Percentiles rank a stretch among this genome's conserved stretches.
phyloP scores from a whole-genome alignment of 2,888 invertebrate genomes.

The Hofmannophila pseudospretella region DNA sequence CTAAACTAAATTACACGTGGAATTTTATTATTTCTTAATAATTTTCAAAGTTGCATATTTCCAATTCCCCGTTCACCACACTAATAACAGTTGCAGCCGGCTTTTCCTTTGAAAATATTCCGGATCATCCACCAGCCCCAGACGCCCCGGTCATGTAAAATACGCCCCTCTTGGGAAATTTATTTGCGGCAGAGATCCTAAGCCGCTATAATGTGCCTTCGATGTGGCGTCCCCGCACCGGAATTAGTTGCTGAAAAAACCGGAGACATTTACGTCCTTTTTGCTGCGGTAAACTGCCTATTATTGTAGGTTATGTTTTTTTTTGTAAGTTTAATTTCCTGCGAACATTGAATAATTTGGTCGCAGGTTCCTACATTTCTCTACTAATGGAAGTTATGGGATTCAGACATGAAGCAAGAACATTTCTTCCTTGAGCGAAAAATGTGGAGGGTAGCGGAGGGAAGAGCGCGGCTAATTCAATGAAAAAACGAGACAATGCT shows the following conservation, averaged over 20 bases:
- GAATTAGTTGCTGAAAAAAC: constrained; percentile 20
- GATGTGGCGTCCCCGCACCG: constrained; percentile 38
- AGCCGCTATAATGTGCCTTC: constrained; percentile 55
- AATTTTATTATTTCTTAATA: no score
- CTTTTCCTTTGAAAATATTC: constrained; percentile 15
- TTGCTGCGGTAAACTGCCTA: constrained; percentile 1
- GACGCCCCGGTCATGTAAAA: constrained; percentile 29
- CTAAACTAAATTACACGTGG: no score
- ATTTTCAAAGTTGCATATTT: not conserved
- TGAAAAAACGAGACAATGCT: no score
- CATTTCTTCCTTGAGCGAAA: no score
- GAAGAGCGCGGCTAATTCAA: no score
- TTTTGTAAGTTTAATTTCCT: no score
- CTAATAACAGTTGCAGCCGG: not conserved
- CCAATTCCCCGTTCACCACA: not conserved
- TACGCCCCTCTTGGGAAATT: constrained; percentile 69
- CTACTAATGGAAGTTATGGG: no score
- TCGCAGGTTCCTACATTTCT: no score
- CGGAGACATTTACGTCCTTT: constrained; percentile 10
- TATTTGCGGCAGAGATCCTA: constrained; percentile 56
- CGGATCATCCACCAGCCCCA: constrained; percentile 10
- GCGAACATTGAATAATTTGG: no score
- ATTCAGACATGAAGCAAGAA: no score
- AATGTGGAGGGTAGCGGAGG: no score
- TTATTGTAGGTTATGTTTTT: no score